Evolutionary conservation across 1,140 invertebrate species (phyloP).

Genomic region (Drosophila ironensis): DNA sequence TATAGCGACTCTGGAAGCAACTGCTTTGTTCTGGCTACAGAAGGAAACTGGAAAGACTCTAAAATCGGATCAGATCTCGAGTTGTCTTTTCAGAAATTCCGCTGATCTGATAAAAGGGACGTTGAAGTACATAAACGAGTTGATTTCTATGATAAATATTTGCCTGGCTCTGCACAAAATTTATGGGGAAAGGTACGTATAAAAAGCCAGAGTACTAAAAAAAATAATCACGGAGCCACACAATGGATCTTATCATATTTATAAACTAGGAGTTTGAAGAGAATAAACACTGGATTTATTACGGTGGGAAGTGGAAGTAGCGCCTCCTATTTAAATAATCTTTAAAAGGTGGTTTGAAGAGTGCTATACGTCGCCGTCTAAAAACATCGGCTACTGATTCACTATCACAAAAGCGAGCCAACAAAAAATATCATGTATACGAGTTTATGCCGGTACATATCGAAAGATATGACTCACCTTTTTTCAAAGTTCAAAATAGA

Average conservation of each 20-base stretch:
- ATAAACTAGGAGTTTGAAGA: neutral
- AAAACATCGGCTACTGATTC: conserved; percentile 15
- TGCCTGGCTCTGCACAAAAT: conserved; percentile 20
- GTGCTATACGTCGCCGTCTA: conserved; percentile 1
- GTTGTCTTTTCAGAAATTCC: conserved; percentile 7
- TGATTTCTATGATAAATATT: conserved; percentile 35
- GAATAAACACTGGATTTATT: neutral
- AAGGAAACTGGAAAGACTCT: conserved; percentile 9
- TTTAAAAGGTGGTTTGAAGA: conserved; percentile 8
- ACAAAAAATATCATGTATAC: no score
- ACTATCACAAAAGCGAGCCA: conserved; percentile 1
- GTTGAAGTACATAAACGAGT: conserved; percentile 39
- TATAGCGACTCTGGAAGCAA: neutral
- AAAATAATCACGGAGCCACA: neutral
- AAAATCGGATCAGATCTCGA: neutral
- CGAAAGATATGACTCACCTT: conserved; percentile 7
- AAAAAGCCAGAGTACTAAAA: neutral
- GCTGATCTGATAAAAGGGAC: conserved; percentile 39
- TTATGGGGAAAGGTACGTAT: conserved; percentile 22
- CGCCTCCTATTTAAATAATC: neutral
- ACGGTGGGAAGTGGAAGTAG: neutral
- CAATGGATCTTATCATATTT: neutral
- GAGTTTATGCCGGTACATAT: neutral
- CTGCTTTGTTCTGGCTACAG: conserved; percentile 12
- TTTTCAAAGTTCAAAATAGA: conserved; percentile 8